phyloP scores from a whole-genome alignment of 2,888 invertebrate species.

The Horisme vitalbata region DNA sequence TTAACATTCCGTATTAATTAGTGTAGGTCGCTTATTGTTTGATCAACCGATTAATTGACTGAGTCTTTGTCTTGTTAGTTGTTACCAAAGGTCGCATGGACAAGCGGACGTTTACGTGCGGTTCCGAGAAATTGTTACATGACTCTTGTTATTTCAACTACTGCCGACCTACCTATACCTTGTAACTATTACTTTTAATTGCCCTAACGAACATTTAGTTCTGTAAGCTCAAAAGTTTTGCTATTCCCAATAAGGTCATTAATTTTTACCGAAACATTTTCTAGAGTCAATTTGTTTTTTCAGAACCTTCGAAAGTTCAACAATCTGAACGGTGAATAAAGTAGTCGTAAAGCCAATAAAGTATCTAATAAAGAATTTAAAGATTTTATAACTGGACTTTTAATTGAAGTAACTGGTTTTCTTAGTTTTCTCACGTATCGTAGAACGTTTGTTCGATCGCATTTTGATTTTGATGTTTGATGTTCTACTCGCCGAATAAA shows the following conservation, averaged over 20 bases:
- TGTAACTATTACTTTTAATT: no score
- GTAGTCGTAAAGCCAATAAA: conserved; percentile 7
- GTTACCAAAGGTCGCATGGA: conserved; percentile 24
- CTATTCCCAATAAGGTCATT: not conserved
- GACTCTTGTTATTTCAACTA: conserved; percentile 9
- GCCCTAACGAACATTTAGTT: not conserved
- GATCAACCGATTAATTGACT: conserved; percentile 25
- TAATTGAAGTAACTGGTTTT: conserved; percentile 16
- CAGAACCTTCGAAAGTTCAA: conserved; percentile 11
- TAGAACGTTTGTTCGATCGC: not conserved
- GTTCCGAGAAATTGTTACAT: conserved; percentile 19
- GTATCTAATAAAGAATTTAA: conserved; percentile 7
- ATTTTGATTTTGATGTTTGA: not conserved
- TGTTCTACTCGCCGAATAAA: conserved; percentile 17
- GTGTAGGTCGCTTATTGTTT: conserved; percentile 22
- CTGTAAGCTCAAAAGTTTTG: conserved; percentile 1
- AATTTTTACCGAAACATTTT: not conserved
- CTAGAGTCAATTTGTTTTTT: not conserved
- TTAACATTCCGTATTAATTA: conserved; percentile 13
- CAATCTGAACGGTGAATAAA: conserved; percentile 12
- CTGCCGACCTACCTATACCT: not conserved
- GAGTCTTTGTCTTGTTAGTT: conserved; percentile 23
- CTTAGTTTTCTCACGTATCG: conserved; percentile 7
- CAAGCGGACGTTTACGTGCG: conserved; percentile 12
- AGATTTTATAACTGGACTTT: conserved; percentile 20